Base-by-base conservation (phyloP, 2,797 vertebrate species). In the Scomberomorus guttatus region DNA sequence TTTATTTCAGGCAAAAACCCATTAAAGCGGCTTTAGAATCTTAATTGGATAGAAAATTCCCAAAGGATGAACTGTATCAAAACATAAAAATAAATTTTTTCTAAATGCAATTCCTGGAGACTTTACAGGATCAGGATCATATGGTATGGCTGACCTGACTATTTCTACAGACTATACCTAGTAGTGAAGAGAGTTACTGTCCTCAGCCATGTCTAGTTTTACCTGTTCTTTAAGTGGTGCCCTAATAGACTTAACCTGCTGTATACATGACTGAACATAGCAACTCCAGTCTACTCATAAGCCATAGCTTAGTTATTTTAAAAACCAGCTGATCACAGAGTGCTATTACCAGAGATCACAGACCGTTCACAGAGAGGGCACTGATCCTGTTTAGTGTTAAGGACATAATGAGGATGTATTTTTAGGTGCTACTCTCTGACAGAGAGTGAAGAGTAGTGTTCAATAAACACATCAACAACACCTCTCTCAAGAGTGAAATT, bases 361-460 rank as follows among this genome's bases (percentile, higher is more conserved):
- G 37, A 37, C 37, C 62, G 89, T 89, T 84, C 72, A 79, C 81
- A 90, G 76, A 73, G 75, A 83, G 73, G 63, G 25, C 70, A 62
- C 89, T 95, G 93, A 95, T 95, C 94, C 87, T 94, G 91, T 95
- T 95, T 93, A 93, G 90, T 79, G 89, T 93, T 94, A 92, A 93
- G 80, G 87, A 92, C 87, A 83, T 92, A 90, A 94, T 82, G 75
- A 82, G 86, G 50, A 25, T 44, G 65, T 94, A 95, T 94, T 94
- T 92, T 94, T 93, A 93, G 94, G 25, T 10, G 32, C 52, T 59
- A 78, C 78, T 75, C 77, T 89, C 70, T 87, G 82, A 89, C 89
- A 83, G 77, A 75, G 52, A 25, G 66, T 61, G 72, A 91, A 88
- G 75, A 87, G 55, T 65, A 64, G 42, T 17, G 50, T 77, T 86